Base-by-base conservation (phyloP, 2,888 invertebrate genomes). In the Automeris io region DNA sequence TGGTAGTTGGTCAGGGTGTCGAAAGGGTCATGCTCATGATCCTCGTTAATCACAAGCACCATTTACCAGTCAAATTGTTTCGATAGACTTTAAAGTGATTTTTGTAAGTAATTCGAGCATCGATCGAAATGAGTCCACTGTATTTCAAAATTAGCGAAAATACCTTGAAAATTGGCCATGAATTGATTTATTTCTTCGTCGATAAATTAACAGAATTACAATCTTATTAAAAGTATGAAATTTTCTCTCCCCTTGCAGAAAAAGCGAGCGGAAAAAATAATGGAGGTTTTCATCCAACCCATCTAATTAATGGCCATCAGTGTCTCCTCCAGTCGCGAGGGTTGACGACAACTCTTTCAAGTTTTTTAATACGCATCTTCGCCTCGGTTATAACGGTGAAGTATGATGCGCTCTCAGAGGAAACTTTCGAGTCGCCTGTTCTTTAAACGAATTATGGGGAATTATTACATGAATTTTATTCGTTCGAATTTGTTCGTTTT, bases 241-340 rank as follows among this genome's bases (percentile, higher is more conserved):
- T 53, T 50, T 40, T 41, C 48, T 41, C 37, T 43, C 42, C 47
- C 41, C 47, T 46, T 47, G 58, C 41, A 49, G 50, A 47, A 60
- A 57, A 62, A 57, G 54, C 47, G 61, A 64, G 65, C 49, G 60
- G 51, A 51, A 69, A 69, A 71, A 76, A 80, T 80, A 83, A 82
- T 82, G 74, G 74, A 82, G 83, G 79, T 81, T 80, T 83, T 78
- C 74, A 81, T 75, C 68, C 79, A 80, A 77, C 82, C 82, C 83
- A 85, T 81, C 80, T 86, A 86, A 86, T 86, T 83, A 86, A 85
- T 85, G 71, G 82, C 77, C 85, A 83, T 85, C 85, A 85, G 73
- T 85, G 85, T 85, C 85, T 85, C 67, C 74, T 59, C 70, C 83
- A 85, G 71, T 76, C 77, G 69, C 65, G 69, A 73, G 75, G 77